These are phyloP conservation scores for Chaetophractus vellerosus DNA, from an alignment of 2,797 vertebrate genomes.

Conservation along the genomic window DNA sequence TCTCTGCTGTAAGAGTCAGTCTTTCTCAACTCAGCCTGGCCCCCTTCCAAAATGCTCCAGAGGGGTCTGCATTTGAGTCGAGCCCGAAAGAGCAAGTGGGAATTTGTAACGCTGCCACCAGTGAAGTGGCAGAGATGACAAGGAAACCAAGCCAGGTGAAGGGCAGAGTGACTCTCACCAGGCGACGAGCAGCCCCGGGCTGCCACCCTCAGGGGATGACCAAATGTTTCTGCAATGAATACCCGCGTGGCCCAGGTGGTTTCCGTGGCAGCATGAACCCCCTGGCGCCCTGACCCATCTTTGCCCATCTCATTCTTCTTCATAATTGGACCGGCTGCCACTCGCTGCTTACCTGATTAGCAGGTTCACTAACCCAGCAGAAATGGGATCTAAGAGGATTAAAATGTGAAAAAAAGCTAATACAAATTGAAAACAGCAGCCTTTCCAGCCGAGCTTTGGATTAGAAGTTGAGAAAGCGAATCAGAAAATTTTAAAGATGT, in stretches of 20 bases:
- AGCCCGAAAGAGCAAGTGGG: conserved; percentile 25
- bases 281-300: conserved; percentile 60
- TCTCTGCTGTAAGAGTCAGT: not conserved
- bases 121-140: conserved; percentile 62
- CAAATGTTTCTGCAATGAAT: not conserved
- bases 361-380: conserved; percentile 83
- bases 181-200: not conserved
- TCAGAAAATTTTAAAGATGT: conserved; percentile 70
- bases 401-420: conserved; percentile 80
- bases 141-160: conserved; percentile 47
- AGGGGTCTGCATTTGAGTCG: not conserved
- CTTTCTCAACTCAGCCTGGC: not conserved
- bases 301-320: conserved; percentile 67
- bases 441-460: conserved; percentile 77
- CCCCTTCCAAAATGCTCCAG: conserved; percentile 40
- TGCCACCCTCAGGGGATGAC: not conserved
- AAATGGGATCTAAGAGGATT: conserved; percentile 86
- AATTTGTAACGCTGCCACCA: conserved; percentile 69
- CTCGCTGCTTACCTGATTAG: conserved; percentile 84
- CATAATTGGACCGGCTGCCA: conserved; percentile 74
- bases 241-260: not conserved
- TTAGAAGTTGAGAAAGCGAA: conserved; percentile 84
- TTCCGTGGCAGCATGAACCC: conserved; percentile 61
- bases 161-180: not conserved
- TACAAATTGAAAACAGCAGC: conserved; percentile 84